These are phyloP conservation scores for Picathartes gymnocephalus DNA, from an alignment of 2,113 vertebrate genomes.

Conservation along the genomic window DNA sequence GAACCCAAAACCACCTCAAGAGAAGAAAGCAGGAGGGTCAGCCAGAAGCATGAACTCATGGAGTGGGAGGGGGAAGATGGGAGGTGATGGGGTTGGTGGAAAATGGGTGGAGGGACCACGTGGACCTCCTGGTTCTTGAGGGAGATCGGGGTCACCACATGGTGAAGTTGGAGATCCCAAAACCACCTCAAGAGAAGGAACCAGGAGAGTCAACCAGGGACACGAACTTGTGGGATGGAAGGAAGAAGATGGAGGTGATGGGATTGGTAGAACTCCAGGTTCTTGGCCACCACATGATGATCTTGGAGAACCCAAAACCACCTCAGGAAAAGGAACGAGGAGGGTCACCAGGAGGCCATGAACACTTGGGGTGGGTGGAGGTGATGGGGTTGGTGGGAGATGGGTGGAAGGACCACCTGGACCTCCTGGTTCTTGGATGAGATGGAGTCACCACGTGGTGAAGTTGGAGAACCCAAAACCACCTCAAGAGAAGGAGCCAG, in stretches of 20 bases:
- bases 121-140: not conserved
- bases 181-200: not conserved
- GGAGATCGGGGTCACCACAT: too few relatives aligned
- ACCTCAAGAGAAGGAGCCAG: too few relatives aligned
- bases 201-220: fast-evolving
- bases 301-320: not conserved
- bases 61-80: too few relatives aligned
- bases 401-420: too few relatives aligned
- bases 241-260: not conserved
- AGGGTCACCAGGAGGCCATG: too few relatives aligned
- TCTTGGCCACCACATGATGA: not conserved
- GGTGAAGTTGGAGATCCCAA: not conserved
- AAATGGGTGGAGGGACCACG: not conserved
- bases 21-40: too few relatives aligned
- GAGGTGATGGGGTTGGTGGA: not conserved
- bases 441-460: too few relatives aligned
- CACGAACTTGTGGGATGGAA: not conserved
- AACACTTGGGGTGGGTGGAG: too few relatives aligned
- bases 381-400: too few relatives aligned
- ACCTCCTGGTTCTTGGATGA: too few relatives aligned
- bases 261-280: fast-evolving
- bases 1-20: not conserved
- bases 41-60: fast-evolving
- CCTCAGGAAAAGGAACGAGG: not conserved
- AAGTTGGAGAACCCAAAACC: too few relatives aligned